Evolutionary conservation across 35 echinoderm and acorn worm species (phyloP).

Genomic region (Anneissia japonica): DNA sequence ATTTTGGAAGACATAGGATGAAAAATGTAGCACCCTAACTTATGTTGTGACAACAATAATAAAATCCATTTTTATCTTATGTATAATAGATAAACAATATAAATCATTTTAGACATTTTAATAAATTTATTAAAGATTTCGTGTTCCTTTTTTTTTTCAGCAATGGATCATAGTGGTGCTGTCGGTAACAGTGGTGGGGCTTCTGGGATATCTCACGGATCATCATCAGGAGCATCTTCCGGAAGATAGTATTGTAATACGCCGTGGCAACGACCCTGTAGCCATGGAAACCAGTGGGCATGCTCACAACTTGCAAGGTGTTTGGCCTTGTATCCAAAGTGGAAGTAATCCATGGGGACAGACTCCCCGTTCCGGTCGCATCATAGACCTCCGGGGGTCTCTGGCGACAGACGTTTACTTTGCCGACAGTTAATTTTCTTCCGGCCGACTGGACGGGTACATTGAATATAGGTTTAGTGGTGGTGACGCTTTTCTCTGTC

Average conservation of each 20-base stretch:
- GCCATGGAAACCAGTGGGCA: neutral
- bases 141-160: neutral
- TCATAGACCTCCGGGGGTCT: neutral
- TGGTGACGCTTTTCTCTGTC: too few species aligned
- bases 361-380: neutral
- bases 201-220: neutral
- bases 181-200: neutral
- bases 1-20: too few species aligned
- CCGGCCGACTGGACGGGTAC: too few species aligned
- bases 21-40: too few species aligned
- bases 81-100: too few species aligned
- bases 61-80: too few species aligned
- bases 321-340: neutral
- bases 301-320: neutral
- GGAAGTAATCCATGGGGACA: neutral
- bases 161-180: neutral
- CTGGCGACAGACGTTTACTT: neutral
- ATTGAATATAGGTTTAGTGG: too few species aligned
- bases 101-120: too few species aligned
- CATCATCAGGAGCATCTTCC: neutral
- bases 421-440: too few species aligned
- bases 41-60: too few species aligned
- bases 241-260: neutral
- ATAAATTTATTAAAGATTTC: too few species aligned
- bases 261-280: neutral